Percentiles rank a stretch among this genome's conserved stretches.
Evolutionary conservation across 2,797 vertebrate species (phyloP).

Genomic region (Sphenodon punctatus): DNA sequence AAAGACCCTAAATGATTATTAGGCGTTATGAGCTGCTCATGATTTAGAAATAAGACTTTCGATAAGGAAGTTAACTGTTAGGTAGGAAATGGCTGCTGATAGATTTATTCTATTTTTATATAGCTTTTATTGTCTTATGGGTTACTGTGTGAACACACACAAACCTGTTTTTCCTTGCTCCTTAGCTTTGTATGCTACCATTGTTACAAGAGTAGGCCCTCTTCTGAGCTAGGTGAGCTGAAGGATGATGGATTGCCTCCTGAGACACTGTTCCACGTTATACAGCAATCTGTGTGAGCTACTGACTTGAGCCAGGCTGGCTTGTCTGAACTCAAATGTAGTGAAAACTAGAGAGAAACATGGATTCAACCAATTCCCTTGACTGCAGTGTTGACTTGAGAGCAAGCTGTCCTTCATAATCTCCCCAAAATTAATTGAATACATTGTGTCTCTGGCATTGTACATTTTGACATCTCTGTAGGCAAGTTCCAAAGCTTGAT

Average conservation of each 20-base stretch:
- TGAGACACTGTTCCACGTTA: not conserved
- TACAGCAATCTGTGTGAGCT: not conserved
- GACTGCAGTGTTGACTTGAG: fast-evolving
- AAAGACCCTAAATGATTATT: conserved; percentile 64
- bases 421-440: not conserved
- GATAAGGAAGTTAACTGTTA: conserved; percentile 65
- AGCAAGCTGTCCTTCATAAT: fast-evolving
- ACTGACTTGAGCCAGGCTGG: not conserved
- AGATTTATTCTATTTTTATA: not conserved
- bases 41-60: conserved; percentile 34
- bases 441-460: not conserved
- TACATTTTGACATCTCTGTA: not conserved
- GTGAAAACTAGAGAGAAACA: not conserved
- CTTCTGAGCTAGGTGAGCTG: not conserved
- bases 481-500: too few species aligned
- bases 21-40: conserved; percentile 57
- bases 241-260: too few species aligned
- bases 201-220: not conserved
- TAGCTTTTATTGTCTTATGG: not conserved
- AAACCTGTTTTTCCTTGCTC: not conserved
- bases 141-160: not conserved
- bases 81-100: conserved; percentile 38
- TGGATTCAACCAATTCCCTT: fast-evolving
- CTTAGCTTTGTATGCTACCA: not conserved
- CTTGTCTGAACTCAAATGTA: not conserved